phyloP scores from a whole-genome alignment of 64 coral and sea anemone genomes.

The Pocillopora damicornis region DNA sequence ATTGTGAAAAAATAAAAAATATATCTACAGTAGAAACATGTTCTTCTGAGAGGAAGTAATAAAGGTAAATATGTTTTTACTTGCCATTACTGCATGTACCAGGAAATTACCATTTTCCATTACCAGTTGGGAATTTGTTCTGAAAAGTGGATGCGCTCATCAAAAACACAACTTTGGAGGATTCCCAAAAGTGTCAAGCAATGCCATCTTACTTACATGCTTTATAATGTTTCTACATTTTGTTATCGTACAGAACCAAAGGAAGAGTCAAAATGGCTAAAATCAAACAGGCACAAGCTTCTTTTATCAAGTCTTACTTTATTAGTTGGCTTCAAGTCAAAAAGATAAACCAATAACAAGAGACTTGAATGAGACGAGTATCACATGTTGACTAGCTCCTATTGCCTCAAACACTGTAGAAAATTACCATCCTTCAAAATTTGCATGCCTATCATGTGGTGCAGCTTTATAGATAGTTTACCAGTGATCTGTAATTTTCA shows the following conservation, averaged over 20 bases:
- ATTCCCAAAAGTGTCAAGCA: no score
- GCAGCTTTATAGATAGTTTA: not conserved
- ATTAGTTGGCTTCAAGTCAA: not conserved
- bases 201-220: no score
- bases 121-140: no score
- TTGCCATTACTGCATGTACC: no score
- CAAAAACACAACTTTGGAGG: no score
- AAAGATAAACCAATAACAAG: not conserved
- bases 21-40: no score
- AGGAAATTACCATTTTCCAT: no score
- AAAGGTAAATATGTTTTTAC: no score
- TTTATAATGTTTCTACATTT: no score
- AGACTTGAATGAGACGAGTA: not conserved
- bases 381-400: not conserved
- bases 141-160: no score
- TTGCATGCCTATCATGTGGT: not conserved
- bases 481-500: not conserved
- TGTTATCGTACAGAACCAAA: not conserved
- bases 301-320: slow-evolving; percentile 15
- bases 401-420: not conserved
- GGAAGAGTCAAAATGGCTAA: not conserved
- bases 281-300: not conserved
- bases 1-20: no score
- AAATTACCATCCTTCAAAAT: not conserved
- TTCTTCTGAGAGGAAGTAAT: no score